Percentiles rank a stretch among this genome's conserved stretches.
phyloP scores from a whole-genome alignment of 92 coral and sea anemone species.

The Palythoa caribaeorum region DNA sequence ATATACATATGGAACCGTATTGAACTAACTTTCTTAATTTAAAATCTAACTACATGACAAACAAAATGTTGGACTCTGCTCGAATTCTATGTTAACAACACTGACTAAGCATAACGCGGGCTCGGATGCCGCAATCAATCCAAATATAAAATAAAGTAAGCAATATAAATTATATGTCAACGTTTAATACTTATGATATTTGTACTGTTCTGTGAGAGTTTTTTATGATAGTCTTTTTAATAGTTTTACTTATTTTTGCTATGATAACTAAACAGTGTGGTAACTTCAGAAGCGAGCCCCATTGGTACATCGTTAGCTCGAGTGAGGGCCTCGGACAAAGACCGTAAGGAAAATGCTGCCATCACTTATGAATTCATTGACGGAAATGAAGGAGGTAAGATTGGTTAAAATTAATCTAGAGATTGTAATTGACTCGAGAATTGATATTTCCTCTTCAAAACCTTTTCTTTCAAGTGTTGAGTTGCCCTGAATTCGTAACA shows the following conservation, averaged over 20 bases:
- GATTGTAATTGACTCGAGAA: background rate
- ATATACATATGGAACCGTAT: too few species aligned
- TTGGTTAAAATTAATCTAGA: too few species aligned
- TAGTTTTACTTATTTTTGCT: background rate
- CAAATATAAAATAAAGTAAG: too few species aligned
- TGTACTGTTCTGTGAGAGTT: too few species aligned
- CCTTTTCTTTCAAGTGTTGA: background rate
- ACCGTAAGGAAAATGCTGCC: conserved; percentile 68
- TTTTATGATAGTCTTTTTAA: background rate
- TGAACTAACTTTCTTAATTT: too few species aligned
- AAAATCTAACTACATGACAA: too few species aligned
- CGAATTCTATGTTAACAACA: too few species aligned
- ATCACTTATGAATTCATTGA: conserved; percentile 72
- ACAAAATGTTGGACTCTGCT: too few species aligned
- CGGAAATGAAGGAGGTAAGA: conserved; percentile 75
- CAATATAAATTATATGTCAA: too few species aligned
- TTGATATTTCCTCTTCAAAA: background rate
- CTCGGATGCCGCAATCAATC: too few species aligned
- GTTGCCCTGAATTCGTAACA: too few species aligned
- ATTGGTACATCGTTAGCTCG: conserved; percentile 63
- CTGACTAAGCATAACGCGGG: too few species aligned
- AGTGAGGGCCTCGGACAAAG: conserved; percentile 74
- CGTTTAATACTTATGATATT: background rate
- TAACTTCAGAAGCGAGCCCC: conserved; percentile 69
- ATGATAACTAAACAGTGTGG: conserved; percentile 44